Evolutionary conservation across 1,140 invertebrate species (phyloP).

Genomic region (Notospermus geniculatus): DNA sequence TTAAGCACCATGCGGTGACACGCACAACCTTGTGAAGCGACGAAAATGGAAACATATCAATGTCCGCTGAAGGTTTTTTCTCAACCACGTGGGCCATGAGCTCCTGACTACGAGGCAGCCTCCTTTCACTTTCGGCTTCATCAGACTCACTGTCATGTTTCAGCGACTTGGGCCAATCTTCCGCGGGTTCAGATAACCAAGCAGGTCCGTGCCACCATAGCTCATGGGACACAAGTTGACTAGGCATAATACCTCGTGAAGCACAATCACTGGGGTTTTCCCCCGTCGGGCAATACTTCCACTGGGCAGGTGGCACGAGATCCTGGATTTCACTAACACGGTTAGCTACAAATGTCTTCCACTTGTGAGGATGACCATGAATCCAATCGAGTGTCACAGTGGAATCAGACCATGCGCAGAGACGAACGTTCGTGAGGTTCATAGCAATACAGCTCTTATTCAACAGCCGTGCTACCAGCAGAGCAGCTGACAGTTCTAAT

Average conservation of each 20-base stretch:
- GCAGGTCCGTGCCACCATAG: not conserved
- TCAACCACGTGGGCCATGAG: not conserved
- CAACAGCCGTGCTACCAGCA: too few relatives aligned
- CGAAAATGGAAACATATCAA: not conserved
- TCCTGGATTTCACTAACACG: not conserved
- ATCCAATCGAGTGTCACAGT: not conserved
- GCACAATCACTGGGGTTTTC: not conserved
- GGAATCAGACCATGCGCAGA: not conserved
- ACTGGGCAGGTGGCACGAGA: not conserved
- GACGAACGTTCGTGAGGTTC: too few relatives aligned
- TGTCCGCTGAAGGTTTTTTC: too few relatives aligned
- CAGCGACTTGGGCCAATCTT: not conserved
- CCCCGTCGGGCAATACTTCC: not conserved
- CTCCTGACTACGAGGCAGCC: not conserved
- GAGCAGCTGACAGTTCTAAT: too few relatives aligned
- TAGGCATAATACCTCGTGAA: not conserved
- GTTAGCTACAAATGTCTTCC: not conserved
- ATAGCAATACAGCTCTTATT: too few relatives aligned
- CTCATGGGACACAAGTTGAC: not conserved
- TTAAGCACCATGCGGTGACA: not conserved
- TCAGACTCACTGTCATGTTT: not conserved
- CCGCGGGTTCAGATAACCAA: not conserved
- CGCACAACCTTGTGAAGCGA: not conserved
- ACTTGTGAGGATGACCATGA: not conserved
- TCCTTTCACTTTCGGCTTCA: not conserved